These are phyloP conservation scores for Motacilla alba DNA, from an alignment of 2,113 vertebrate species.

Conservation along the genomic window DNA sequence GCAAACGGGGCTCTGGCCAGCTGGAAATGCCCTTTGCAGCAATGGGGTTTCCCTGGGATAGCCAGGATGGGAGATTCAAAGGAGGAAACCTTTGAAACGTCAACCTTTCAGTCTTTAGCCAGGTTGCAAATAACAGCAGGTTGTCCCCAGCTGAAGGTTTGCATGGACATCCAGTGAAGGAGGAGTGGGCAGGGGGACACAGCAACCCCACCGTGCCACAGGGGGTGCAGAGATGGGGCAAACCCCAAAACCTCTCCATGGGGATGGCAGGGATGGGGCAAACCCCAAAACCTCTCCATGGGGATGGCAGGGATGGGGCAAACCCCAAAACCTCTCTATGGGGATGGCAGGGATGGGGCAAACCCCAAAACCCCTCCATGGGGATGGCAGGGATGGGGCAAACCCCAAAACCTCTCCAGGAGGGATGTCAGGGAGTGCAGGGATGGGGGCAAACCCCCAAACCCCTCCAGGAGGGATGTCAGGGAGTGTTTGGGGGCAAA, in stretches of 20 bases:
- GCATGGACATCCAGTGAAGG: accelerated
- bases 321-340: background rate
- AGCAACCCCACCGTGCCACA: background rate
- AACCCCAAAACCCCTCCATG: too few relatives aligned
- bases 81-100: too few relatives aligned
- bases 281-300: too few relatives aligned
- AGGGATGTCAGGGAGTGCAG: too few relatives aligned
- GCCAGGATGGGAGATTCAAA: background rate
- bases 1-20: too few relatives aligned
- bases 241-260: background rate
- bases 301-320: background rate
- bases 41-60: accelerated
- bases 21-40: background rate
- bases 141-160: background rate
- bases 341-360: too few relatives aligned
- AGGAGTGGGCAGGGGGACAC: background rate
- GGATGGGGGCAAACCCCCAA: background rate
- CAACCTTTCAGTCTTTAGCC: background rate
- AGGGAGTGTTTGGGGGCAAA: background rate
- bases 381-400: too few relatives aligned
- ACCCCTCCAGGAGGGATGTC: accelerated
- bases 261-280: too few relatives aligned
- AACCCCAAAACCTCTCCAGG: background rate
- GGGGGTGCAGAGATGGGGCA: background rate
- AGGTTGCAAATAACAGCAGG: background rate